Conservation (phyloP, 2,113 vertebrate genomes). For the Prunella himalayana region DNA sequence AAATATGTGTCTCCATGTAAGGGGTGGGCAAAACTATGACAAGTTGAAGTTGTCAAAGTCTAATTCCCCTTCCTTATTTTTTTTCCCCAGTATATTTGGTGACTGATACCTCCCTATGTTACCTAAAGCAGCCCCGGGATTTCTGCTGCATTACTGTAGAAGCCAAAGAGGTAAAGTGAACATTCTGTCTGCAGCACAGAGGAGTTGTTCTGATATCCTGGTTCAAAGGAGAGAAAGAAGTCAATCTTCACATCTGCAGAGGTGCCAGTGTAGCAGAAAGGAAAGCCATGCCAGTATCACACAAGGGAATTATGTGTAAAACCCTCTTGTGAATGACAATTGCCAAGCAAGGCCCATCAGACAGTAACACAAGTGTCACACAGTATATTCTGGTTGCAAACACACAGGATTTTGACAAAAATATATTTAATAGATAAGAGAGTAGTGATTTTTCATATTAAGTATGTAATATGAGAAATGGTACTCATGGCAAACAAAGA, state of each 20-base stretch:
- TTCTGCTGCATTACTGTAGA: conserved; percentile 95
- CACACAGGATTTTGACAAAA: not conserved
- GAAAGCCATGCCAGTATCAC: not conserved
- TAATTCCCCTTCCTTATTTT: not conserved
- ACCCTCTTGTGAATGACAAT: not conserved
- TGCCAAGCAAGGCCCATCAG: not conserved
- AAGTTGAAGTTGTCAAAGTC: not conserved
- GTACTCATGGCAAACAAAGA: not conserved
- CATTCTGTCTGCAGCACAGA: not conserved
- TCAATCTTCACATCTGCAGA: not conserved
- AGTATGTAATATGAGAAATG: not conserved
- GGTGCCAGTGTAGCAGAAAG: not conserved
- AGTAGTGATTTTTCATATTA: not conserved
- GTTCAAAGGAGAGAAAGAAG: not conserved
- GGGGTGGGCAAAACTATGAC: not conserved
- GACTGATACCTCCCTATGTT: conserved; percentile 81
- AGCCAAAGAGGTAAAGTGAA: conserved; percentile 83
- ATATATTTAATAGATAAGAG: not conserved
- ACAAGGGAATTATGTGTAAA: not conserved
- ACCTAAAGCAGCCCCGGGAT: conserved; percentile 89
- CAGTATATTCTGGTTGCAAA: not conserved
- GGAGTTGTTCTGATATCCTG: not conserved
- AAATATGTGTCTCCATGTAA: not conserved
- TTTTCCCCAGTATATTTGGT: conserved; percentile 83
- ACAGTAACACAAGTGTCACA: not conserved